Evolutionary conservation across 2,797 vertebrate species (phyloP).

Genomic region (Philypnodon macrostomus): DNA sequence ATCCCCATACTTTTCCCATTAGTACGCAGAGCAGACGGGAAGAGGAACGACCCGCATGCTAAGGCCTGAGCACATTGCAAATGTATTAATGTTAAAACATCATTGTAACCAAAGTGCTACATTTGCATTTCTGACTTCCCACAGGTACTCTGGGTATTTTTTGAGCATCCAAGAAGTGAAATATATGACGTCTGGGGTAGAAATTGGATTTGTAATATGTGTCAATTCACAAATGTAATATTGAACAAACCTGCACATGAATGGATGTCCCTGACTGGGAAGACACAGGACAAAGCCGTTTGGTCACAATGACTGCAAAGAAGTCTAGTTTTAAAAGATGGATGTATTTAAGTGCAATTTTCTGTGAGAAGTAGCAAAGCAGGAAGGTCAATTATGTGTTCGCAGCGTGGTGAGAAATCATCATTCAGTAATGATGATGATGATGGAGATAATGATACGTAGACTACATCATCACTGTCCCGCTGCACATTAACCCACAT

Average conservation of each 20-base stretch:
- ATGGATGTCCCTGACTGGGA: not conserved
- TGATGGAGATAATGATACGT: slow-evolving; percentile 17
- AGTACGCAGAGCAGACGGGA: slow-evolving; percentile 2
- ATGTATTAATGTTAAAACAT: slow-evolving; percentile 11
- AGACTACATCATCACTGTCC: slow-evolving; percentile 3
- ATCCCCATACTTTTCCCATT: slow-evolving; percentile 31
- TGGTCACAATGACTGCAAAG: not conserved
- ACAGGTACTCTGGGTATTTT: not conserved
- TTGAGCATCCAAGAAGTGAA: not conserved
- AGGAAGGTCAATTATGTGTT: slow-evolving; percentile 19
- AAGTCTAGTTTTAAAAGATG: not conserved
- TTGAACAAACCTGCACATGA: not conserved
- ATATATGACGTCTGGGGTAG: not conserved
- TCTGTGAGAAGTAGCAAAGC: slow-evolving; percentile 10
- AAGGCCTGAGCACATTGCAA: slow-evolving; percentile 1
- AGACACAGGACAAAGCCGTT: slow-evolving; percentile 5
- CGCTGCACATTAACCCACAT: slow-evolving; percentile 20
- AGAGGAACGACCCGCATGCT: slow-evolving; percentile 4
- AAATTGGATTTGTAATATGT: slow-evolving; percentile 4
- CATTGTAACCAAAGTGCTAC: slow-evolving; percentile 11
- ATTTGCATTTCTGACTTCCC: slow-evolving; percentile 1
- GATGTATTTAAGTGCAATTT: slow-evolving; percentile 10
- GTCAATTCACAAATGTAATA: not conserved
- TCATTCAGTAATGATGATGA: slow-evolving; percentile 15
- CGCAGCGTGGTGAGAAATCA: slow-evolving; percentile 14